A percentile compares a stretch with the other conserved stretches of the same genome.
Evolutionary conservation across 2,797 vertebrate species (phyloP).

Genomic region (Poecilia wingei): DNA sequence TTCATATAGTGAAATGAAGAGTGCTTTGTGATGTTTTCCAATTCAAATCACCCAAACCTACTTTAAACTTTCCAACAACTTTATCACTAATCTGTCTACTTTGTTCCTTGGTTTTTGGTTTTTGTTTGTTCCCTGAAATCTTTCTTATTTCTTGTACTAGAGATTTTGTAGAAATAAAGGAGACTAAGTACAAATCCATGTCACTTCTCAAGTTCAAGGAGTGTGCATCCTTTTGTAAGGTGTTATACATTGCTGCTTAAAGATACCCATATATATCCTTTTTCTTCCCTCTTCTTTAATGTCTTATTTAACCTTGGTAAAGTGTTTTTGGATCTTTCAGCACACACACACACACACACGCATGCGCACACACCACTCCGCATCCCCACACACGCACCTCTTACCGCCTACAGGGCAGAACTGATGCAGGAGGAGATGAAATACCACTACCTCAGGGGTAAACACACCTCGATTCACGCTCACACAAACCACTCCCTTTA

Average conservation of each 20-base stretch:
- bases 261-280: slow-evolving; percentile 16
- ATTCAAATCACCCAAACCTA: neutral
- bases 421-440: slow-evolving; percentile 79
- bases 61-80: neutral
- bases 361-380: slow-evolving; percentile 19
- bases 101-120: neutral
- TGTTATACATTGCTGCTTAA: neutral
- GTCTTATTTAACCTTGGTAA: slow-evolving; percentile 52
- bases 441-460: slow-evolving; percentile 77
- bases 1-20: neutral
- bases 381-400: slow-evolving; percentile 36
- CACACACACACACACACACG: neutral
- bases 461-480: slow-evolving; percentile 74
- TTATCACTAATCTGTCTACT: neutral
- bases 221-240: neutral
- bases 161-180: neutral
- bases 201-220: neutral
- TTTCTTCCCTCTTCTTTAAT: slow-evolving; percentile 26
- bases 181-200: neutral
- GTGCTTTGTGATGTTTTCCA: neutral
- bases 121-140: neutral
- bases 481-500: slow-evolving; percentile 41
- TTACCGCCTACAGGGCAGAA: slow-evolving; percentile 70
- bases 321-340: slow-evolving; percentile 56
- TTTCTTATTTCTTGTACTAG: neutral